Evolutionary conservation across 2,113 vertebrate species (phyloP), one percentile per base, ranked within the genome.

Genomic region (Neogobius melanostomus): DNA sequence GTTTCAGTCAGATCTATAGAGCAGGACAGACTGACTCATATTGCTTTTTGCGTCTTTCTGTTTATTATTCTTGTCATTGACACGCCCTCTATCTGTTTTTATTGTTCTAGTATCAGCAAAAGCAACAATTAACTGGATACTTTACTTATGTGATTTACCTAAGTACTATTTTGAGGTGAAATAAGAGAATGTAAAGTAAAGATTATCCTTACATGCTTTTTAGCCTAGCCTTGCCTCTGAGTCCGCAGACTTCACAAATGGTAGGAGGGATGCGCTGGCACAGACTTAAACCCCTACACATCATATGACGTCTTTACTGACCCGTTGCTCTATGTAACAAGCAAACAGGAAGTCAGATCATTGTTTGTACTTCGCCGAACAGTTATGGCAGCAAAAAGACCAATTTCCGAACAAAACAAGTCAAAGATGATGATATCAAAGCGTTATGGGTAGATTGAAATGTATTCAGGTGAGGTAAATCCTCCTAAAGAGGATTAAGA

Each of bases 391-490:
- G 56, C 42, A 11, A n/a, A 61, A 8, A 5, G 42, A 16, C 15
- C 42, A 61, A n/a, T 61, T 36, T 14, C 42, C 42, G 2, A 42
- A 44, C 42, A 21, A 54, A 50, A 11, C 57, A 60, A 60, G 28
- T 60, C 49, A 7, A 45, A 15, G 10, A 56, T 56, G 17, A 50
- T 43, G 43, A 57, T 74, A 17, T 70, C 15, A 43, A 44, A 77
- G 49, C 66, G 28, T 1, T 44, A 4, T 21, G 12, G 15, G 47
- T 8, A 48, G 65, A 71, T 52, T 59, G 12, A 62, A 8, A 74
- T 69, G 16, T n/a, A 53, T 76, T 52, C 65, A 85, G 61, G 82
- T 85, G 85, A 76, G 66, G 69, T 76, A 78, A 87, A 79, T 28
- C 69, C 70, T 17, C 48, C n/a, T 42, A 44, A 81, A 36, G 68